These are phyloP conservation scores for Adelognathus sp. DNA, from an alignment of 2,888 invertebrate species.

Conservation along the genomic window DNA sequence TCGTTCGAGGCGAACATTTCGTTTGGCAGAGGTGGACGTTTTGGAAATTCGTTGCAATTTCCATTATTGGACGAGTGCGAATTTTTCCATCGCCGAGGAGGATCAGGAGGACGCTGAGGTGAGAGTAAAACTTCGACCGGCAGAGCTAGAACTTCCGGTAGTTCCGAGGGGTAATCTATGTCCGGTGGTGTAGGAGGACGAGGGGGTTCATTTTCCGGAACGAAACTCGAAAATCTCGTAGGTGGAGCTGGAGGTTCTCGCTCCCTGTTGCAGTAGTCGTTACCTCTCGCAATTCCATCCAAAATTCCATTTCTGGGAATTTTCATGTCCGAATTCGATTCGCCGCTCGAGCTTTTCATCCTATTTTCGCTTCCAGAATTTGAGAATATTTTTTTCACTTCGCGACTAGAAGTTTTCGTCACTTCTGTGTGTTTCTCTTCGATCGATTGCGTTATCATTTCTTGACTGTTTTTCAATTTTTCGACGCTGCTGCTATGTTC, in stretches of 20 bases:
- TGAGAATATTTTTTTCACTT: slow-evolving; percentile 19
- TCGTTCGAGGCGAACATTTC: slow-evolving; percentile 5
- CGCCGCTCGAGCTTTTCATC: slow-evolving; percentile 16
- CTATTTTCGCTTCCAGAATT: slow-evolving; percentile 29
- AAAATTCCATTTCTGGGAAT: slow-evolving; percentile 1
- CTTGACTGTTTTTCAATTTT: slow-evolving; percentile 11
- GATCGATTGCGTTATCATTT: slow-evolving; percentile 21
- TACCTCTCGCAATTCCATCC: slow-evolving; percentile 10
- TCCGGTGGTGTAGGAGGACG: slow-evolving; percentile 64
- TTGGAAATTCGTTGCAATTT: slow-evolving; percentile 49
- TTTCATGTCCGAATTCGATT: background rate
- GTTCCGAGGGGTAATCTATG: slow-evolving; percentile 63
- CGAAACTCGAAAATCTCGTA: slow-evolving; percentile 64
- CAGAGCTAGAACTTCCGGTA: slow-evolving; percentile 63
- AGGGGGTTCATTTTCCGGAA: slow-evolving; percentile 60
- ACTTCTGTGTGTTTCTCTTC: slow-evolving; percentile 32
- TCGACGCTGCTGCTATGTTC: background rate
- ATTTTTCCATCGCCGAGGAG: slow-evolving; percentile 59
- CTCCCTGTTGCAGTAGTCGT: background rate
- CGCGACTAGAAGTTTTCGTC: slow-evolving; percentile 20
- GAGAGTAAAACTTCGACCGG: slow-evolving; percentile 52
- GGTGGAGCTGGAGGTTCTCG: slow-evolving; percentile 57
- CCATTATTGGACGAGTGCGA: background rate
- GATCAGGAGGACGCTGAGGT: slow-evolving; percentile 53
- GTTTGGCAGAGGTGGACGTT: slow-evolving; percentile 64